Conservation (phyloP, 2,888 invertebrate genomes). For the Athalia cordata region DNA sequence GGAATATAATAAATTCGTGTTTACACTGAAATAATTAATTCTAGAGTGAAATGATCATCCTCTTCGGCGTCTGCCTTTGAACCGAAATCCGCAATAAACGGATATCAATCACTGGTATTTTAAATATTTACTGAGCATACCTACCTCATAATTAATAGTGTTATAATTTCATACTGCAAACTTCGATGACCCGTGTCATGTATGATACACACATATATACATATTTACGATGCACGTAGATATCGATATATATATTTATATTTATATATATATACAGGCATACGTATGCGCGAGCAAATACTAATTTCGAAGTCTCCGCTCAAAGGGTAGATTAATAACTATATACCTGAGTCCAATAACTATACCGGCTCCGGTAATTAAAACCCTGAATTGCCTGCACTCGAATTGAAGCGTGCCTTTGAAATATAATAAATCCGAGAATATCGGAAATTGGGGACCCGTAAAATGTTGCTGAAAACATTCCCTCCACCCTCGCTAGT, state of each 20-base stretch:
- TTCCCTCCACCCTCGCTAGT: background rate
- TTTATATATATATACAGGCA: no score
- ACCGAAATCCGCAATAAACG: conserved; percentile 55
- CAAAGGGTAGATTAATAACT: conserved; percentile 27
- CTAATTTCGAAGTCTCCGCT: background rate
- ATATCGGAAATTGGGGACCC: conserved; percentile 4
- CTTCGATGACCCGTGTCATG: conserved; percentile 8
- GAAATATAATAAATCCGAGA: conserved; percentile 33
- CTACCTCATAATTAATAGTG: conserved; percentile 61
- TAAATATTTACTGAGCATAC: conserved; percentile 58
- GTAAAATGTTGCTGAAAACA: conserved; percentile 36
- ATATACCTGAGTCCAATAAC: conserved; percentile 16
- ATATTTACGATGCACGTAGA: no score
- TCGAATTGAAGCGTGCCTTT: conserved; percentile 32
- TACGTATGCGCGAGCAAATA: background rate
- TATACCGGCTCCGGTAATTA: conserved; percentile 22
- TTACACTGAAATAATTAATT: conserved; percentile 69
- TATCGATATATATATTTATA: no score
- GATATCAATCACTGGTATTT: conserved; percentile 63
- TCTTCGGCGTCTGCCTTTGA: conserved; percentile 27
- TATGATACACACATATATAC: background rate
- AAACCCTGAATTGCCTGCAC: conserved; percentile 25
- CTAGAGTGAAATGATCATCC: conserved; percentile 56
- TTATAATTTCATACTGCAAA: conserved; percentile 40
- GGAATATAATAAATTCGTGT: conserved; percentile 69